Base-by-base conservation (phyloP, 2,888 invertebrate genomes). In the Pheosia gnoma region DNA sequence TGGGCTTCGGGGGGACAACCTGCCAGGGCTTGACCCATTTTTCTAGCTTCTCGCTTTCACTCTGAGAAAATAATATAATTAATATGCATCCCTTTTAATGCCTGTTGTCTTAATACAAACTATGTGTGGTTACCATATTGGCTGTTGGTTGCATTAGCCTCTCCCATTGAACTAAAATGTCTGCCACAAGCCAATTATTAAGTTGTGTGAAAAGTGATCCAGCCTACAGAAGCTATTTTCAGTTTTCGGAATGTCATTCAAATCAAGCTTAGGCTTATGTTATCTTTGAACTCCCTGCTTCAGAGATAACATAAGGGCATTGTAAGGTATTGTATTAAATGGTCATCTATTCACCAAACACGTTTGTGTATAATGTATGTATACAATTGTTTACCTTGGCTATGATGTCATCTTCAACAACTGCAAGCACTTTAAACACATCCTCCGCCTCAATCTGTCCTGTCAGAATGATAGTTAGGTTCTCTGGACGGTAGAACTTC, bases 401-500 rank as follows among this genome's bases (percentile, higher is more conserved):
- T 41, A 96, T 82, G 75, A 97, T 97, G 89, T 96, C 97, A 73
- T 96, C 94, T 85, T 98, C 98, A 0, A 98, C 90, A 4, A 95
- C 94, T 59, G 95, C 92, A 61, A 98, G 86, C 4, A 96, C 95
- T 75, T 94, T 93, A 79, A 98, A 97, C 3, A 98, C 95, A 78
- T 97, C 95, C 11, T 95, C 94, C 0, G 96, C 95, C 57, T 96
- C 95, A 25, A 98, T 96, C 89, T 96, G 96, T 0, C 98, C 98
- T 11, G 97, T 96, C 59, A 98, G 95, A 60, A 98, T 96, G 4
- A 98, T 91, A 66, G 96, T 96, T 63, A 98, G 90, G 86, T 99
- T 99, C 87, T 98, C 97, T 3, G 98, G 96, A 37, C 98, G 94
- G 87, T 98, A 99, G 88, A 97, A 98, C 66, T 96, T 95, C 75